Evolutionary conservation across 92 coral and sea anemone genomes (phyloP).

Genomic region (Hydrozoanthus gracilis): DNA sequence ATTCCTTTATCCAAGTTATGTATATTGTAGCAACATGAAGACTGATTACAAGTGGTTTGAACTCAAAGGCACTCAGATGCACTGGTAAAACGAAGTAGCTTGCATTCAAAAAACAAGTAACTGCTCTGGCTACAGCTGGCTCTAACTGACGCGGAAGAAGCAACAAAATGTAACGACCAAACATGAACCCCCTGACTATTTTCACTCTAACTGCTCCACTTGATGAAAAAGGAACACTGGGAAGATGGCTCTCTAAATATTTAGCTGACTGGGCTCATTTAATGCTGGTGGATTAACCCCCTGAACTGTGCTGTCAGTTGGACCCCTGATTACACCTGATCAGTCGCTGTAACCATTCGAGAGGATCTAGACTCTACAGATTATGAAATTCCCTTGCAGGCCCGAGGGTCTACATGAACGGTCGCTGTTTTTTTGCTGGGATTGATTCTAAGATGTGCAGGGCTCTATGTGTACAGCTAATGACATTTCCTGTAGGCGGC

Average conservation of each 20-base stretch:
- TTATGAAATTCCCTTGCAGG: too few species aligned
- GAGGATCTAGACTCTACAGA: too few species aligned
- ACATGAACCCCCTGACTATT: slow-evolving; percentile 8
- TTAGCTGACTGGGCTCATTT: neutral
- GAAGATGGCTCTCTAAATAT: neutral
- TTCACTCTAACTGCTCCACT: neutral
- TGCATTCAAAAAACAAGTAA: too few species aligned
- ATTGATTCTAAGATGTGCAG: too few species aligned
- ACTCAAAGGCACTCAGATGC: too few species aligned
- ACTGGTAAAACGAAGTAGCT: too few species aligned
- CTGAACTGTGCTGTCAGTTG: neutral
- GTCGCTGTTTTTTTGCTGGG: neutral
- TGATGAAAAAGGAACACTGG: neutral
- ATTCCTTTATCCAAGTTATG: too few species aligned
- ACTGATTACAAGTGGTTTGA: too few species aligned
- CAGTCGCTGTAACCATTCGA: neutral
- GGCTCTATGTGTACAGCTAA: too few species aligned
- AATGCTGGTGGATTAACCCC: neutral
- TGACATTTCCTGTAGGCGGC: neutral
- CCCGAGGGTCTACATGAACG: neutral
- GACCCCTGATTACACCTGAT: neutral
- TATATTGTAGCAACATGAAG: too few species aligned
- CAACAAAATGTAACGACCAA: neutral
- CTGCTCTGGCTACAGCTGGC: neutral
- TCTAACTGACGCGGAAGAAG: neutral